Evolutionary conservation across 2,888 invertebrate genomes (phyloP).

Genomic region (Drosophila ezoana): DNA sequence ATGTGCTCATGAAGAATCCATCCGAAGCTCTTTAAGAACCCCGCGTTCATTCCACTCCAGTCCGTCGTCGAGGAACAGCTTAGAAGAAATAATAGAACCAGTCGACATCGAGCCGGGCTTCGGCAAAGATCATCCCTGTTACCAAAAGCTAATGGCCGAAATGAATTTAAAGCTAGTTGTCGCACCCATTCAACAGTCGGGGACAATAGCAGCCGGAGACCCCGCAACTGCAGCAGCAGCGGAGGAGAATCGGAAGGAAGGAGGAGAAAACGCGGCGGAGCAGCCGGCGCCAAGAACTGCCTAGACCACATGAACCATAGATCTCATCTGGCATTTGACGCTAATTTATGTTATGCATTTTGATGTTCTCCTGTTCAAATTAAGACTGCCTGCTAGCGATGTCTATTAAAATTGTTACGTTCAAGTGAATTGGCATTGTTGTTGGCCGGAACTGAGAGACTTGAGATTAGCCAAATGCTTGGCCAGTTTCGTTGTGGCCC

Average conservation of each 20-base stretch:
- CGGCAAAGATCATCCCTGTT: constrained; percentile 50
- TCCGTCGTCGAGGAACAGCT: neutral
- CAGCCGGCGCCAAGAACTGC: neutral
- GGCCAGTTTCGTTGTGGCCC: constrained; percentile 2
- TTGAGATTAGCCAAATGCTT: constrained; percentile 16
- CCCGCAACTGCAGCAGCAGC: neutral
- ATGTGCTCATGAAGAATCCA: neutral
- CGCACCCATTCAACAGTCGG: neutral
- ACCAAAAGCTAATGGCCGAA: constrained; percentile 54
- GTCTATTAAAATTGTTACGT: constrained; percentile 41
- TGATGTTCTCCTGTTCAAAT: constrained; percentile 23
- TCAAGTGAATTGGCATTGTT: constrained; percentile 8
- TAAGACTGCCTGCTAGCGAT: constrained; percentile 14
- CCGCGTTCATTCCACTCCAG: accelerated
- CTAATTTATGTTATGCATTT: constrained; percentile 33
- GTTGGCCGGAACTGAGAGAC: constrained; percentile 30
- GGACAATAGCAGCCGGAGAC: neutral
- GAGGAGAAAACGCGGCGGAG: neutral
- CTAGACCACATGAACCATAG: neutral
- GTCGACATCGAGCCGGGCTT: constrained; percentile 65
- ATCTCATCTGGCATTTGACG: constrained; percentile 5
- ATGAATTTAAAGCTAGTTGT: neutral
- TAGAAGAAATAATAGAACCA: neutral
- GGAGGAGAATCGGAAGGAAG: neutral
- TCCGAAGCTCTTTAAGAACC: neutral